Evolutionary conservation across 2,888 invertebrate species (phyloP), one percentile per base, ranked within the genome.

Genomic region (Molorchus minor): DNA sequence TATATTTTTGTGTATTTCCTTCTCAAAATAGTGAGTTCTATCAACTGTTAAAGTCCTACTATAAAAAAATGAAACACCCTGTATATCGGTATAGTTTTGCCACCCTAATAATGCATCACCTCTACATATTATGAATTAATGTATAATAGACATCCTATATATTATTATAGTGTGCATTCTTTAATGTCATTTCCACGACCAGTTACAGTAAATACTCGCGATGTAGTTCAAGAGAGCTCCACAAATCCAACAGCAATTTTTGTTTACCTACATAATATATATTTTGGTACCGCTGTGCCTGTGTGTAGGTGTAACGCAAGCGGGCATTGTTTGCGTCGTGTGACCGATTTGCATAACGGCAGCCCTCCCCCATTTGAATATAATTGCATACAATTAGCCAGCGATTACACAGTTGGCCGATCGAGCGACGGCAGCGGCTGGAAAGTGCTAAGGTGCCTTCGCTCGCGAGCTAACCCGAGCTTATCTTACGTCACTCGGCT

Each of bases 401-500:
- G 65, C 76, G 75, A 80, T 80, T 80, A 79, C 77, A 79, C 79
- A 79, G 76, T 78, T 80, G 80, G 77, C 66, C 71, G 73, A 75
- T 71, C 67, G 75, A 78, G 73, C 78, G 75, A 25, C 25, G 19
- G 45, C 10, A 38, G 66, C 65, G 71, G 70, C n/a, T n/a, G n/a
- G 75, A 79, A 77, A 77, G 77, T 75, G 77, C 69, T 72, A 77
- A 63, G 75, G 74, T 76, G 73, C 72, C 68, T 71, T 75, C n/a
- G 73, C 75, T 71, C 71, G 74, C 71, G 68, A 71, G 61, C 67
- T 69, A 69, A 71, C 68, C 71, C 68, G 69, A 67, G 69, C 72
- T 67, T 45, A 59, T 35, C 58, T 75, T 74, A 71, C 75, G 67
- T 73, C 73, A 75, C 54, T 62, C 57, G 51, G 69, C 71, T 77